Evolutionary conservation across 2,888 invertebrate species (phyloP).

Genomic region (Podabrus alpinus): DNA sequence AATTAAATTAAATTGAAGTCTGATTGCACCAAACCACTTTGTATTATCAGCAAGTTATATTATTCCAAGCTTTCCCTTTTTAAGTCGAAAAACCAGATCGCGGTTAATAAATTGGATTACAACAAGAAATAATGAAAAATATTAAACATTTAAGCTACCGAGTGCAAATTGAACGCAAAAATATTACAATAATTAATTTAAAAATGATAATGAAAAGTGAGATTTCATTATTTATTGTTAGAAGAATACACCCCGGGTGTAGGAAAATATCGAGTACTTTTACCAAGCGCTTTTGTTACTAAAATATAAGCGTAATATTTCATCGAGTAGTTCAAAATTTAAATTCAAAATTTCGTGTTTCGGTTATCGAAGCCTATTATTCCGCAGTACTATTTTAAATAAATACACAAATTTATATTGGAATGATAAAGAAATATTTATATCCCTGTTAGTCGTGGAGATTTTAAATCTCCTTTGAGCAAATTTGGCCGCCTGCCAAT

Average conservation of each 20-base stretch:
- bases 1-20: background rate
- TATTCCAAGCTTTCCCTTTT: background rate
- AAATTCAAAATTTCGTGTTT: background rate
- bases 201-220: background rate
- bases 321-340: background rate
- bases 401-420: slow-evolving; percentile 1
- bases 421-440: slow-evolving; percentile 5
- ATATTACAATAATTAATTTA: background rate
- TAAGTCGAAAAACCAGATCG: background rate
- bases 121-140: background rate
- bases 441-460: slow-evolving; percentile 27
- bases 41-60: too few species aligned
- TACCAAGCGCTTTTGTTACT: background rate
- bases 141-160: background rate
- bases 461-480: slow-evolving; percentile 29
- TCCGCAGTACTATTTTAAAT: background rate
- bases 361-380: background rate
- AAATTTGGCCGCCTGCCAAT: slow-evolving; percentile 37
- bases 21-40: background rate
- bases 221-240: background rate
- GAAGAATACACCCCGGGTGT: background rate
- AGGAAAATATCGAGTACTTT: too few species aligned
- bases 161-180: background rate
- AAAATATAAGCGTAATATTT: background rate
- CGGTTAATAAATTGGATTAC: background rate